Base-by-base conservation (phyloP, 2,888 invertebrate species). In the Theretra japonica region DNA sequence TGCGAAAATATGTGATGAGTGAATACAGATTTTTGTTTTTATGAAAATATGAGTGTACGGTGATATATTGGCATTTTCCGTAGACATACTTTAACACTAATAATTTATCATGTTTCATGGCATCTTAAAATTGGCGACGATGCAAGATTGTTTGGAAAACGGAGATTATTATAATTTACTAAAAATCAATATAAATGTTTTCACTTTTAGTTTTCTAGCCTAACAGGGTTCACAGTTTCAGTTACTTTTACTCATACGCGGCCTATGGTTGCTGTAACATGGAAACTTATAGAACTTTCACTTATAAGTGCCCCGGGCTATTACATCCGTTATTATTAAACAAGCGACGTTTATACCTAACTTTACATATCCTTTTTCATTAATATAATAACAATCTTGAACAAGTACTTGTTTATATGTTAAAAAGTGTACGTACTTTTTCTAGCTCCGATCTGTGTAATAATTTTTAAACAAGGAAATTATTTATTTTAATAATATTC, bases 281-380 rank as follows among this genome's bases (percentile, higher is more conserved):
- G 23, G 48, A 48, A 65, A 23, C 48, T 48, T 48, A 65, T 48
- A 17, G 5, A 65, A 65, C 65, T 65, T 65, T 65, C 65, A 65
- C 65, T 48, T 48, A 6, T 23, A 41, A 65, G 48, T 48, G 41
- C n/a, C 41, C 41, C 23, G 17, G 23, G 65, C 23, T 21, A 21
- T 65, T 48, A 65, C 41, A 17, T 48, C 48, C 65, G 48, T 15
- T 65, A 41, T 15, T 65, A 41, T 65, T 23, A 21, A 62, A 41
- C 62, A 23, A 48, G 25, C 23, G 23, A 65, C 17, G 7, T n/a
- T 60, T 48, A 23, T 23, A 65, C 41, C 15, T 11, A 53, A n/a
- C 7, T 65, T 58, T 23, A 11, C 62, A 62, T 33, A 65, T 15
- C 41, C 2, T 5, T 23, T 23, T 17, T 48, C 6, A 3, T 41